A percentile compares a stretch with the other conserved stretches of the same genome.
phyloP scores from a whole-genome alignment of 2,797 vertebrate species.

The Rhinoraja longicauda region DNA sequence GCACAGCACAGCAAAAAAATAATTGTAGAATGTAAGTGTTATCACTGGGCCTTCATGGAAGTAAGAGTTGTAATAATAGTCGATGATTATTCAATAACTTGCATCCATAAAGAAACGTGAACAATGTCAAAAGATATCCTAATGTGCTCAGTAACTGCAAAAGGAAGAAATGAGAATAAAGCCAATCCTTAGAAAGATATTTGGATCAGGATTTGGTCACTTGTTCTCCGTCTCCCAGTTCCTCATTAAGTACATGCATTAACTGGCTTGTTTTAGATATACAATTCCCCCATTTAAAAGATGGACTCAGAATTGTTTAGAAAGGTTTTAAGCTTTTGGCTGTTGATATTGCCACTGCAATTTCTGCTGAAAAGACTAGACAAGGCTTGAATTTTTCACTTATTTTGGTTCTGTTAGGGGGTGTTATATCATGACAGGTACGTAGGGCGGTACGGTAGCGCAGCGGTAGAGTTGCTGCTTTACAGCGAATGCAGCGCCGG shows the following conservation, averaged over 20 bases:
- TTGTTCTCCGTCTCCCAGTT: not conserved
- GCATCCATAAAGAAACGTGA: not conserved
- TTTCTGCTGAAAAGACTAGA: not conserved
- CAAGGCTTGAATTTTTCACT: too few species aligned
- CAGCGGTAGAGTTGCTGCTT: too few species aligned
- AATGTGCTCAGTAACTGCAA: not conserved
- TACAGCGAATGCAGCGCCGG: too few species aligned
- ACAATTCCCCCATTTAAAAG: not conserved
- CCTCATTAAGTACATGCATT: not conserved
- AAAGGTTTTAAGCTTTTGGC: not conserved
- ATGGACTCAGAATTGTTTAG: not conserved
- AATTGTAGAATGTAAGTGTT: not conserved
- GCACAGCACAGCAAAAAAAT: not conserved
- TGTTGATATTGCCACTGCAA: not conserved
- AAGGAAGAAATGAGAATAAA: not conserved
- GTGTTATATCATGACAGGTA: too few species aligned
- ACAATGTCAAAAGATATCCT: not conserved
- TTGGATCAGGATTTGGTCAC: too few species aligned
- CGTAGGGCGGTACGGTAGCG: too few species aligned
- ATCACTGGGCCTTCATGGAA: not conserved
- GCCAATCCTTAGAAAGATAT: not conserved
- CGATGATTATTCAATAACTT: not conserved
- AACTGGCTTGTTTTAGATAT: not conserved
- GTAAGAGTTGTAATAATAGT: not conserved
- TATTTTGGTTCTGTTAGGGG: too few species aligned